These are phyloP conservation scores for Pseudomyrmex cubaensis DNA, from an alignment of 1,140 invertebrate species.

Conservation along the genomic window DNA sequence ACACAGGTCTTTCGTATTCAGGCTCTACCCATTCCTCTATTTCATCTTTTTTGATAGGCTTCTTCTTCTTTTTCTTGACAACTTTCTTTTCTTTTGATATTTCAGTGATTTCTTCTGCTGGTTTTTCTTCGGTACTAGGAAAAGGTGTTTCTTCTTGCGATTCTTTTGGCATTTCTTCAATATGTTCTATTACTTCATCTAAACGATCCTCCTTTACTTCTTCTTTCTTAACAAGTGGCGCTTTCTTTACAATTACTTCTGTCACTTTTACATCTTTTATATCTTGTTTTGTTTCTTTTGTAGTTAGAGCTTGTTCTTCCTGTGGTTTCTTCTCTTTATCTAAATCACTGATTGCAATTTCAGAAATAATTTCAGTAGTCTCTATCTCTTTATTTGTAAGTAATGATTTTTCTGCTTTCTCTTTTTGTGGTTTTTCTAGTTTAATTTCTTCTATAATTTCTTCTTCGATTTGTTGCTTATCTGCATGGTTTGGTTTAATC, in stretches of 20 bases:
- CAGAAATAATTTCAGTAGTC: constrained; percentile 66
- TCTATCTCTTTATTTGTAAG: constrained; percentile 52
- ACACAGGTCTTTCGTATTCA: constrained; percentile 83
- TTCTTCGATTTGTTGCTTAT: constrained; percentile 63
- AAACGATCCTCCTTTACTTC: constrained; percentile 66
- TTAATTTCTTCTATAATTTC: constrained; percentile 75
- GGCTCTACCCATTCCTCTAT: constrained; percentile 84
- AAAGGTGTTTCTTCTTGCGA: constrained; percentile 56
- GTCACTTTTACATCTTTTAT: constrained; percentile 58
- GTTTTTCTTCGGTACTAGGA: constrained; percentile 42
- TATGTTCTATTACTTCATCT: constrained; percentile 70
- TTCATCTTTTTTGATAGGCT: constrained; percentile 80
- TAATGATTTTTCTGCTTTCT: constrained; percentile 75
- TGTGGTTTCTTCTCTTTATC: constrained; percentile 53
- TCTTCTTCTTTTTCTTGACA: constrained; percentile 81
- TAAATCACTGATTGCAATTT: constrained; percentile 50
- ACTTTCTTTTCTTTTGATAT: constrained; percentile 75
- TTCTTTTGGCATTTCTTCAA: constrained; percentile 52
- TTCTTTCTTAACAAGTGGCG: constrained; percentile 20
- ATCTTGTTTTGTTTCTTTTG: constrained; percentile 54
- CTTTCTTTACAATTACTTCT: constrained; percentile 56
- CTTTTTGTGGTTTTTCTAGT: constrained; percentile 81
- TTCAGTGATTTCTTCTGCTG: constrained; percentile 48
- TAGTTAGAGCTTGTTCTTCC: constrained; percentile 65
- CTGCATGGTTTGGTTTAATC: constrained; percentile 60